Evolutionary conservation across 2,797 vertebrate genomes (phyloP), one percentile per base, ranked within the genome.

Genomic region (Tangara arthus): DNA sequence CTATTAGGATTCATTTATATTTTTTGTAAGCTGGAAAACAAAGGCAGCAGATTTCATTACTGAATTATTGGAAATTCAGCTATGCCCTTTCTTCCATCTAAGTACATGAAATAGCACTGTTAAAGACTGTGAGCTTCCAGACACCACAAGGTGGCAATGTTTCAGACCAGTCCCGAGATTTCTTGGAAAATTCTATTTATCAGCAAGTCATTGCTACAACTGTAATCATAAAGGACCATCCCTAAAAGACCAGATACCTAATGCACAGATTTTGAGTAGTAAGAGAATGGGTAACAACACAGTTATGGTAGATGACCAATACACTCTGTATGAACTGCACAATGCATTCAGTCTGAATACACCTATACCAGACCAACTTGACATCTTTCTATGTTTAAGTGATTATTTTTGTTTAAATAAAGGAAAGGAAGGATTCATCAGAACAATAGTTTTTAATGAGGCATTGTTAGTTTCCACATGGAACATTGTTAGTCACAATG

Each of bases 141-240:
- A 84, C 41, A 37, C 87, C 92, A 94, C 84, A 71, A 95, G 94
- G 60, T 96, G 90, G 91, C 92, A 93, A 65, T 87, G 63, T 95
- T 95, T 97, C 79, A 91, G 83, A 90, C 76, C 1, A 6, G 79
- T 89, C 49, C n/a, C 37, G 35, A 63, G 65, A 69, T 39, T 55
- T 86, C 87, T 20, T 79, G 69, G 47, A 88, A 76, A 94, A 47
- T 12, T 20, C 5, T 53, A 49, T 56, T 80, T 32, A 68, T 65
- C 27, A 42, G 39, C 28, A 90, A 71, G 21, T 57, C 15, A 42
- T 72, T 56, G 42, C 30, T 57, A n/a, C 26, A 84, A 30, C 16
- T 19, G 28, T 32, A 50, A 64, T 42, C 27, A 24, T 47, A 46
- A 42, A 79, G 79, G 55, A 55, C 32, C 3, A 50, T 34, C 35